Conservation (phyloP, 2,113 vertebrate species). For the Mesoclemmys tuberculata region DNA sequence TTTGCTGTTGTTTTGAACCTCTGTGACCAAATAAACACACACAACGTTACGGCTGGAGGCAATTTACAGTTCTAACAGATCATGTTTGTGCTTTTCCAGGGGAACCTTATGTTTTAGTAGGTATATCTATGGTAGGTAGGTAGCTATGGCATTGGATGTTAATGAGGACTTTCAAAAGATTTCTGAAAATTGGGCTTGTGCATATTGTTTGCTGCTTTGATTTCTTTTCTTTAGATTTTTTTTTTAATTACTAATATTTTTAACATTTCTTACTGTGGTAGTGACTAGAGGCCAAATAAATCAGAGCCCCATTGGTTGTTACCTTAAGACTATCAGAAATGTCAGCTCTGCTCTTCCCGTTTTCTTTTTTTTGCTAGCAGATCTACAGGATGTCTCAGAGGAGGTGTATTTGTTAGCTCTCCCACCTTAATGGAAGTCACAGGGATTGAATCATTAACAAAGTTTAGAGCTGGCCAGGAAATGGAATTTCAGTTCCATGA, state of each 20-base stretch:
- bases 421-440: neutral
- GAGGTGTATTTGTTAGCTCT: neutral
- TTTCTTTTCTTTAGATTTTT: neutral
- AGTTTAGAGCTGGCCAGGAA: neutral
- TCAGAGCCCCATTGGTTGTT: neutral
- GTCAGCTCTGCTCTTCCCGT: neutral
- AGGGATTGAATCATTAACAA: neutral
- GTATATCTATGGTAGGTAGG: too few species aligned
- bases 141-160: neutral
- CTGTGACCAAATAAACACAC: neutral
- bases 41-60: neutral
- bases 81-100: neutral
- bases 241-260: neutral
- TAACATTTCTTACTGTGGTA: rapidly evolving
- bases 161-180: neutral
- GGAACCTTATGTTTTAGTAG: neutral
- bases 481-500: neutral
- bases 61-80: neutral
- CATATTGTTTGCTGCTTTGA: neutral
- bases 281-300: neutral
- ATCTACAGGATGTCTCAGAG: neutral
- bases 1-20: neutral
- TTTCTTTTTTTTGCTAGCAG: neutral
- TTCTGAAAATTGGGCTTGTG: neutral
- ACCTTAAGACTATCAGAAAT: neutral